Conservation (phyloP, 2,113 vertebrate genomes). For the Lamprologus callipterus region DNA sequence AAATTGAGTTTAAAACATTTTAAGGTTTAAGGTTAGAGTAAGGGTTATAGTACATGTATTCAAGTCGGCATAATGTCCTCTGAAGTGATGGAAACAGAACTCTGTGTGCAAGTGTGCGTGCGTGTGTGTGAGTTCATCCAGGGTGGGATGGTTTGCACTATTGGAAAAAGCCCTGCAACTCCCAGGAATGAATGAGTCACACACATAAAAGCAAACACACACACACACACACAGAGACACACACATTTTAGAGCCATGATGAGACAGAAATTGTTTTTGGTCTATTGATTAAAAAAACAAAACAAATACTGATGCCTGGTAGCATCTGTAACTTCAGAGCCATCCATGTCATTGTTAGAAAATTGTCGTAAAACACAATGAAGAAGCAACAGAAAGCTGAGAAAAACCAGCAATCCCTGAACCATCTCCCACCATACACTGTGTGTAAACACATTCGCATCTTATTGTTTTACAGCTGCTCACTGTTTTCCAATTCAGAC, state of each 20-base stretch:
- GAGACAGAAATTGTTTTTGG: neutral
- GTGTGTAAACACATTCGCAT: neutral
- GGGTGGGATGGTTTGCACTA: conserved; percentile 18
- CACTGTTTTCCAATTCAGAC: neutral
- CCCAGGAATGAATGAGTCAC: conserved; percentile 49
- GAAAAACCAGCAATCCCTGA: neutral
- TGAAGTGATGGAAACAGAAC: neutral
- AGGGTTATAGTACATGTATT: neutral
- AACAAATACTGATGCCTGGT: neutral
- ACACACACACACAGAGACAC: neutral
- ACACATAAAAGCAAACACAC: neutral
- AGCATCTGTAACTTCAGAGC: neutral
- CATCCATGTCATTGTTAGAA: neutral
- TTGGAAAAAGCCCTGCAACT: conserved; percentile 29
- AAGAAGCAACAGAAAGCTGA: neutral
- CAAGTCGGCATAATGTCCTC: neutral
- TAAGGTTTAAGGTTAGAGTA: neutral
- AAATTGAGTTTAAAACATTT: neutral
- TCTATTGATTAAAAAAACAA: neutral
- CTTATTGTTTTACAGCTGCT: neutral
- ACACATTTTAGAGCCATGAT: neutral
- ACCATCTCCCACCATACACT: neutral
- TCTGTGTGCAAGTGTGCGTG: neutral
- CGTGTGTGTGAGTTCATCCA: neutral
- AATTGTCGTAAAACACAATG: neutral